phyloP scores from a whole-genome alignment of 1,140 invertebrate genomes.

The Phthorimaea operculella region DNA sequence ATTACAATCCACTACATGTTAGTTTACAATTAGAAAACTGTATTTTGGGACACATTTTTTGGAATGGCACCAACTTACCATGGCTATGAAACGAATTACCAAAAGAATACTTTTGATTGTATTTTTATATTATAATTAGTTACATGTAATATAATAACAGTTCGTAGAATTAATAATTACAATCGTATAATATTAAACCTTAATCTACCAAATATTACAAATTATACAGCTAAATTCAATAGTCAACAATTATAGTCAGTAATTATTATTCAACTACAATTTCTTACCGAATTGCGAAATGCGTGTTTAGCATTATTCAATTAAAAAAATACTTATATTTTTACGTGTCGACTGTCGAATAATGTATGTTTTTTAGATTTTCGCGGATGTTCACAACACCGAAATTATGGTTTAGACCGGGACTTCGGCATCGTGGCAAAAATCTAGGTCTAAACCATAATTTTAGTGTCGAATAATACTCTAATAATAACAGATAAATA shows the following conservation, averaged over 20 bases:
- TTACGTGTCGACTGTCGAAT: no score
- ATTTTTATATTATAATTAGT: constrained; percentile 12
- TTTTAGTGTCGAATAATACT: no score
- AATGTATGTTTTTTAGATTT: no score
- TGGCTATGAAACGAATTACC: constrained; percentile 9
- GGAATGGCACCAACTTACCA: constrained; percentile 20
- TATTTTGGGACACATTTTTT: not conserved
- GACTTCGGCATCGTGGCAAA: no score
- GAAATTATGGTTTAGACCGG: no score
- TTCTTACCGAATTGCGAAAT: not conserved
- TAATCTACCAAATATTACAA: constrained; percentile 18
- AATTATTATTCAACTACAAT: no score
- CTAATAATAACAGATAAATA: no score
- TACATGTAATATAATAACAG: constrained; percentile 27
- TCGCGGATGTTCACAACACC: no score
- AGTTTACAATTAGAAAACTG: not conserved
- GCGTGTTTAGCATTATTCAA: no score
- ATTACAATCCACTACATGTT: not conserved
- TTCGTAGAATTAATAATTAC: constrained; percentile 32
- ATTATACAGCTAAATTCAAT: constrained; percentile 20
- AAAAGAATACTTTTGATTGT: constrained; percentile 1
- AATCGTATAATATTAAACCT: constrained; percentile 13
- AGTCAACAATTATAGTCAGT: constrained; percentile 29
- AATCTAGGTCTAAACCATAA: no score
- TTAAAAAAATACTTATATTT: no score